These are phyloP conservation scores for Telenomus remus DNA, from an alignment of 1,140 invertebrate species.

Conservation along the genomic window DNA sequence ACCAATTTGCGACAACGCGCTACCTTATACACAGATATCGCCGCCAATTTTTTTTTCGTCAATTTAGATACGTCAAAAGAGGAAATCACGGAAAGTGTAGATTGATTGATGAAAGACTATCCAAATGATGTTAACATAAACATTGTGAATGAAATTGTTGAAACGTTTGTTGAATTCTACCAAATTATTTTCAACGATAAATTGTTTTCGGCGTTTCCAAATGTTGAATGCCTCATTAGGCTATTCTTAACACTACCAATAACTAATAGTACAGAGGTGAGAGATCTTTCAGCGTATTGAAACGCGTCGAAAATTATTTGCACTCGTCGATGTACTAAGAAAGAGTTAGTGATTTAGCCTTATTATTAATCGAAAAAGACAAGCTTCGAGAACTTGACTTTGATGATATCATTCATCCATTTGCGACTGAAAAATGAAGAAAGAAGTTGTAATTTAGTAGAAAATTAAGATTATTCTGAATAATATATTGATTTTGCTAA, in stretches of 20 bases:
- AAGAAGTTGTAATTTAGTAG: constrained; percentile 3
- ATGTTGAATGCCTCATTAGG: neutral
- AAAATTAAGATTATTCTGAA: neutral
- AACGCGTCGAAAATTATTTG: constrained; percentile 7
- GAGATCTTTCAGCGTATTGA: constrained; percentile 9
- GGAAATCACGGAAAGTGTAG: neutral
- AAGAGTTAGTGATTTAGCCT: constrained; percentile 3
- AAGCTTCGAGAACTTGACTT: constrained; percentile 1
- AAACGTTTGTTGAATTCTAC: neutral
- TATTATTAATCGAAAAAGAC: constrained; percentile 6
- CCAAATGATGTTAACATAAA: constrained; percentile 4
- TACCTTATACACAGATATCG: neutral
- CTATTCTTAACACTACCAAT: neutral
- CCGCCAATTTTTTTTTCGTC: neutral
- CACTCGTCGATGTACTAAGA: neutral
- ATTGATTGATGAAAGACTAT: neutral
- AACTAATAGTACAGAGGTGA: constrained; percentile 2
- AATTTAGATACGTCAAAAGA: neutral
- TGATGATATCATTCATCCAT: constrained; percentile 6
- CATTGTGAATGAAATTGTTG: neutral
- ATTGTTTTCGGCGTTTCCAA: no score
- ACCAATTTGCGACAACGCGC: neutral
- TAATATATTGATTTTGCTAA: no score
- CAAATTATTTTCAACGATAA: neutral
- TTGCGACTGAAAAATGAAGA: neutral